Conservation (phyloP, 2,888 invertebrate genomes). For the Meteorus cinctellus region DNA sequence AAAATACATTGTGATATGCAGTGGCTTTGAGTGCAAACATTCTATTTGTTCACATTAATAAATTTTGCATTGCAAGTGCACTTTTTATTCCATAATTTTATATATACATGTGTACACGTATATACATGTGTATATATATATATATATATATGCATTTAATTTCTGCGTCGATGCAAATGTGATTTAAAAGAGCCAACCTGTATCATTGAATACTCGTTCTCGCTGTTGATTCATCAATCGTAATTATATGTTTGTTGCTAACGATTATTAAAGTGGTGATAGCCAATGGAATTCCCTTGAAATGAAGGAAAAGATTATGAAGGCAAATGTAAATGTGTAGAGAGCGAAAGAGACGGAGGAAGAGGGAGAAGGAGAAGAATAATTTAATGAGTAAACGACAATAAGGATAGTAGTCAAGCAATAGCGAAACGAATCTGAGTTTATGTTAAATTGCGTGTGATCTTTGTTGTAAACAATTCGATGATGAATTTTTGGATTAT, state of each 20-base stretch:
- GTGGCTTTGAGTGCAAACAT: slow-evolving; percentile 29
- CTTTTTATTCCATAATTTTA: not conserved
- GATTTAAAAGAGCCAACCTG: not conserved
- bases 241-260: not conserved
- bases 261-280: not conserved
- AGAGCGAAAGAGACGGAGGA: not conserved
- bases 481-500: not conserved
- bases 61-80: not conserved
- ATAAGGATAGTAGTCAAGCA: not conserved
- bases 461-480: no score
- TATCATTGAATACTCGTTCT: no score
- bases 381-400: not conserved
- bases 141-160: no score
- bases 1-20: slow-evolving; percentile 38
- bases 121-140: no score
- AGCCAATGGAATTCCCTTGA: not conserved
- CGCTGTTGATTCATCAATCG: no score
- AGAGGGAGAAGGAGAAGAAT: not conserved
- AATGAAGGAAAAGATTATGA: not conserved
- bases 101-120: not conserved
- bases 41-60: not conserved
- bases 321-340: not conserved
- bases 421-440: no score
- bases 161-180: not conserved
- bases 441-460: not conserved